Evolutionary conservation across 2,113 vertebrate genomes (phyloP).

Genomic region (Xiphias gladius): DNA sequence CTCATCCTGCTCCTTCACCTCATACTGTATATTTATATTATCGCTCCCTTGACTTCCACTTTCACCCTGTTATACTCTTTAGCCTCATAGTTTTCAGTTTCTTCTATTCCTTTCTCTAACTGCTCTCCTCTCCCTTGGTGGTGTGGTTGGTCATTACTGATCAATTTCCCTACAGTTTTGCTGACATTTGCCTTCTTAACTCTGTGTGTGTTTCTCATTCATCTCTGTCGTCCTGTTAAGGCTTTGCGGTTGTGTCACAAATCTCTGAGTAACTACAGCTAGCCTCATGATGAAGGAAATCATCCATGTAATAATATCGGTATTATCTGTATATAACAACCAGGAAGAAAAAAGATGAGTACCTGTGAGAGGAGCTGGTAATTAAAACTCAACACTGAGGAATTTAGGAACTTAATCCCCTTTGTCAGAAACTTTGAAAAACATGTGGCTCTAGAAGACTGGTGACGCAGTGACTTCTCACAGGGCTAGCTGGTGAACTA

Average conservation of each 20-base stretch:
- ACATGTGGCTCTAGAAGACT: background rate
- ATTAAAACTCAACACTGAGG: background rate
- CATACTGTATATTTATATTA: background rate
- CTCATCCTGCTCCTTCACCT: conserved; percentile 6
- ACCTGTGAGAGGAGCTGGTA: background rate
- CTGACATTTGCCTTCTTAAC: background rate
- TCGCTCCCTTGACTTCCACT: conserved; percentile 2
- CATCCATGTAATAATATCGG: background rate
- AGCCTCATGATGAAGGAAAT: background rate
- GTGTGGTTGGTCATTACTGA: conserved; percentile 8
- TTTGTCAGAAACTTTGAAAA: background rate
- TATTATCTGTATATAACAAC: background rate
- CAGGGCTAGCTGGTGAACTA: background rate
- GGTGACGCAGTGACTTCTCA: background rate
- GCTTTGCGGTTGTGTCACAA: background rate
- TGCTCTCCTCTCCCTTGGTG: background rate
- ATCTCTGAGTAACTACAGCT: background rate
- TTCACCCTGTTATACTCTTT: background rate
- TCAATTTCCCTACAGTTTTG: conserved; percentile 24
- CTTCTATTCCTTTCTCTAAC: background rate
- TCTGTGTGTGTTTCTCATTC: background rate
- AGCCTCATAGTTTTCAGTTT: background rate
- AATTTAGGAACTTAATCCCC: background rate
- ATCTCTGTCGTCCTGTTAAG: background rate
- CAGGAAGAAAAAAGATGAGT: background rate